Evolutionary conservation across 2,888 invertebrate species (phyloP), one percentile per base, ranked within the genome.

Genomic region (Tachina lurida): DNA sequence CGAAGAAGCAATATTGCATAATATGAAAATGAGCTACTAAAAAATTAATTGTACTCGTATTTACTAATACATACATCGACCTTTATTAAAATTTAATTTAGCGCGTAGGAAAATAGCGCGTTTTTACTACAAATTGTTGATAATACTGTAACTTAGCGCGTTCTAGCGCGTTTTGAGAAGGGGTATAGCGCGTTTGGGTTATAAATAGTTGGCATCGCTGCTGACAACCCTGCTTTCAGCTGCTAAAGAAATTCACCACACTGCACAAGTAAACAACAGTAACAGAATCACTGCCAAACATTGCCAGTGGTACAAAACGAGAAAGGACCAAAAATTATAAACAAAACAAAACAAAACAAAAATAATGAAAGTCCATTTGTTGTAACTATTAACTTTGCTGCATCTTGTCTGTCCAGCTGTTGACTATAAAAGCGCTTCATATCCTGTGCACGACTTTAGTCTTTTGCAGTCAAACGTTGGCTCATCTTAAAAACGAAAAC

Each of bases 341-440:
- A 22, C 22, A 22, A 31, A 31, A 31, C 31, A 31, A 47, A 71
- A 62, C n/a, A 58, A 49, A 60, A 62, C 3, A 54, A 58, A 68
- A 68, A 43, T 10, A 62, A 31, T n/a, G 22, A 41, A 39, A 74
- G 12, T 15, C n/a, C 9, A 1, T 17, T 52, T 17, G 62, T 49
- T 10, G 52, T 3, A n/a, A n/a, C n/a, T n/a, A 45, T 67, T 65
- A 56, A 45, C 60, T 73, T 65, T 77, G 4, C 65, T 80, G 58
- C 41, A 78, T 75, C 70, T 71, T 9, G 13, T 65, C 75, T 58
- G 81, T 15, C 74, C 75, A 58, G 81, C 65, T 71, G 65, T 12
- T 54, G 87, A 65, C 87, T 87, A 87, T 87, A 87, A 87, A 87
- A 87, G 84, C 70, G 43, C 41, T 54, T 1, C 17, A 75, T 58